Evolutionary conservation across 2,888 invertebrate genomes (phyloP), one percentile per base, ranked within the genome.

Genomic region (Lasius fuliginosus): DNA sequence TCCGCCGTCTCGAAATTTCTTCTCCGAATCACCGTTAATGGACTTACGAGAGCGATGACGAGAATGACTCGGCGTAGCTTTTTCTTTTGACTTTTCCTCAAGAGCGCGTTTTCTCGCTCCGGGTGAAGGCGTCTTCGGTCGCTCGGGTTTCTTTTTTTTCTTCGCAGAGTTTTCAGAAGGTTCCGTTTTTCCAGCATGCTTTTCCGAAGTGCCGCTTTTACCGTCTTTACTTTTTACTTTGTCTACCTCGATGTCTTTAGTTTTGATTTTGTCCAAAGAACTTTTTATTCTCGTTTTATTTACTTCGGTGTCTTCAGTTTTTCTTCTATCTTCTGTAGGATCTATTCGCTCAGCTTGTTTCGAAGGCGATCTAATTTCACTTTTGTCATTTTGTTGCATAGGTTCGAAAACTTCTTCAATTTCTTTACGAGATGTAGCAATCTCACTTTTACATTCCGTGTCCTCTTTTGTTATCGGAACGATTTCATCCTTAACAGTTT

Each of bases 31-130:
- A 23, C 9, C 23, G 12, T 71, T 53, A 27, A 53, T 67, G 30
- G 27, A 33, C 5, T 75, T 85, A 3, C 82, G 85, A 42, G 73
- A 18, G 53, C 86, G 83, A 60, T 82, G 60, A 6, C 73, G 76
- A 42, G n/a, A 9, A 8, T 71, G 82, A 76, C 42, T 36, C 18
- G 65, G 62, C 12, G 77, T 1, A 5, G 58, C 49, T 40, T 71
- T 89, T 3, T 84, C 87, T n/a, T 87, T 83, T 3, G 82, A 65
- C 0, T 77, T 83, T 49, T 88, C 85, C 9, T 89, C 88, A 1
- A 75, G 69, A 3, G 71, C 46, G 33, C 49, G 82, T 40, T 84
- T 87, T 11, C 83, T 87, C 53, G 76, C 82, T 0, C 18, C 62
- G 3, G 53, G 65, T 3, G 36, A 5, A 11, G 60, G 53, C 2